Conservation (phyloP, 2,797 vertebrate genomes). For the Halcyon chelicuti region DNA sequence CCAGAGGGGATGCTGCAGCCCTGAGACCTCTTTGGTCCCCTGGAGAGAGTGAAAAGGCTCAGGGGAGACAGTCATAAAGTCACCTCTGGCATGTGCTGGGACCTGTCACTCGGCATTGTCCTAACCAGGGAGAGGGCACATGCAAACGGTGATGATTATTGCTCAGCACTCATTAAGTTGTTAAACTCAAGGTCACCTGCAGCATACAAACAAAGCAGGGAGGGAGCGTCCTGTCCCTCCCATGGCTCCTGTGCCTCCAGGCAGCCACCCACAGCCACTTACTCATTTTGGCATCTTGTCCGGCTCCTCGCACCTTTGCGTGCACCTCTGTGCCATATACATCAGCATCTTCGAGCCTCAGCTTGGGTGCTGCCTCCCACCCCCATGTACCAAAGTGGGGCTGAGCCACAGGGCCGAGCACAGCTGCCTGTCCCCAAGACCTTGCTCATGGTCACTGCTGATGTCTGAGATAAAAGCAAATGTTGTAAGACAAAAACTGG, state of each 20-base stretch:
- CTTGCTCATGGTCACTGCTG: background rate
- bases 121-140: background rate
- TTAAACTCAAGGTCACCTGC: background rate
- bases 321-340: fast-evolving
- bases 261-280: background rate
- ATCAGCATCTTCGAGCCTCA: background rate
- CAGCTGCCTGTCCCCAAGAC: fast-evolving
- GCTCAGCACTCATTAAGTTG: background rate
- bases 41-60: background rate
- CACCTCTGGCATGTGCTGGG: background rate
- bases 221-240: background rate
- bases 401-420: background rate
- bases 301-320: background rate
- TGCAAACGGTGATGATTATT: background rate
- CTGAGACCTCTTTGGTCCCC: background rate
- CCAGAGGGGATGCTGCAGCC: background rate
- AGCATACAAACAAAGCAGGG: background rate
- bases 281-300: background rate
- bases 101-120: background rate
- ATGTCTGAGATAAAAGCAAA: background rate
- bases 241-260: background rate
- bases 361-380: background rate
- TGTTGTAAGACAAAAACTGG: background rate
- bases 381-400: background rate
- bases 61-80: background rate